Conservation (phyloP, 2,888 invertebrate species). For the Hanleya hanleyi region DNA sequence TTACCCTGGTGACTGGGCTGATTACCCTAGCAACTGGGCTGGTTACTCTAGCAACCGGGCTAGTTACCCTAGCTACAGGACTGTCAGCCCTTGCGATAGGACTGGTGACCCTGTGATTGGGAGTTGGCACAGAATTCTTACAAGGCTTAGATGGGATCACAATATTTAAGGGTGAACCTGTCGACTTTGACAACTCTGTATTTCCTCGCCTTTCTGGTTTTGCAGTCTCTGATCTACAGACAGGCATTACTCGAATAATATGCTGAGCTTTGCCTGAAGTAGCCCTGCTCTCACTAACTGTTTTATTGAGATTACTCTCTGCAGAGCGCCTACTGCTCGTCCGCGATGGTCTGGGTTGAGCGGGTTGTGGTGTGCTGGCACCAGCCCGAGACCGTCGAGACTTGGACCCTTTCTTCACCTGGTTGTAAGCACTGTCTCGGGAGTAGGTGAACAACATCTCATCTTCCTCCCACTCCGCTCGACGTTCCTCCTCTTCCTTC, state of each 20-base stretch:
- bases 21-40: background rate
- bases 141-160: background rate
- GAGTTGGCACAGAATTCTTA: background rate
- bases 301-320: no score
- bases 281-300: background rate
- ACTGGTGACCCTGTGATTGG: background rate
- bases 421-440: slow-evolving; percentile 85
- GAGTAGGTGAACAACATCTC: slow-evolving; percentile 83
- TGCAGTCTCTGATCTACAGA: background rate
- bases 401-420: slow-evolving; percentile 79
- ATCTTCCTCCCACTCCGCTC: slow-evolving; percentile 73
- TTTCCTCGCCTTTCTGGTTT: background rate
- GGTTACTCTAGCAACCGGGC: background rate
- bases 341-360: background rate
- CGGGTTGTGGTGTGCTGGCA: background rate
- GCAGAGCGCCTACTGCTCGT: background rate
- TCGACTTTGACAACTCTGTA: background rate
- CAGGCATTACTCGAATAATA: no score
- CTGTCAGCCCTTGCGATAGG: background rate
- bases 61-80: background rate
- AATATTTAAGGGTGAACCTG: background rate
- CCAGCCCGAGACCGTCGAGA: slow-evolving; percentile 3
- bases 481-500: slow-evolving; percentile 75
- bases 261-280: no score
- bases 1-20: background rate